Conservation (phyloP, 1,140 invertebrate species). For the Aphidius gifuensis region DNA sequence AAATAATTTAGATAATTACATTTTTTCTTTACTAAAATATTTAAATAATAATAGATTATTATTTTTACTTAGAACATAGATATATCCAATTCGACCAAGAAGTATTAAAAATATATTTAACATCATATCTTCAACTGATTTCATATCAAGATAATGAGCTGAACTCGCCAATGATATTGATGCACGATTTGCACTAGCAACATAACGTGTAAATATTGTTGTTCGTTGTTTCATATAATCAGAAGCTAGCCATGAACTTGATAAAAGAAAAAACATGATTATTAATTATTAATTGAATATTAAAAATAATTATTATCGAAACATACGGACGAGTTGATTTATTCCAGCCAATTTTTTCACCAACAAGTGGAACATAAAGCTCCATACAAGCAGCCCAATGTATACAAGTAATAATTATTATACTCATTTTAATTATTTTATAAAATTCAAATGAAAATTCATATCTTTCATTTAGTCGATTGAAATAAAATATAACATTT, state of each 20-base stretch:
- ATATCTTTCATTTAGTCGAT: not conserved
- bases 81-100: conserved; percentile 40
- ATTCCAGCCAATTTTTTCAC: conserved; percentile 21
- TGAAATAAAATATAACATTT: conserved; percentile 33
- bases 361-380: conserved; percentile 38
- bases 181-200: conserved; percentile 42
- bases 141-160: conserved; percentile 37
- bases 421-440: conserved; percentile 36
- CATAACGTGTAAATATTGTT: conserved; percentile 33
- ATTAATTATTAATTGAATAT: conserved; percentile 2
- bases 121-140: conserved; percentile 41
- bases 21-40: conserved; percentile 9
- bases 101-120: conserved; percentile 40
- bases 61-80: conserved; percentile 41
- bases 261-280: conserved; percentile 11
- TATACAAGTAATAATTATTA: conserved; percentile 31
- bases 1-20: conserved; percentile 7
- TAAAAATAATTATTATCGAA: conserved; percentile 2
- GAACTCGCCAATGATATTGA: conserved; percentile 38
- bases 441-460: conserved; percentile 29
- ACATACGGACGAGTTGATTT: conserved; percentile 14
- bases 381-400: conserved; percentile 47
- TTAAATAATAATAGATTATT: conserved; percentile 6
- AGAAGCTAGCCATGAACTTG: conserved; percentile 44
- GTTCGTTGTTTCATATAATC: conserved; percentile 30